Evolutionary conservation across 2,113 vertebrate species (phyloP), one percentile per base, ranked within the genome.

Genomic region (Fulmarus glacialis): DNA sequence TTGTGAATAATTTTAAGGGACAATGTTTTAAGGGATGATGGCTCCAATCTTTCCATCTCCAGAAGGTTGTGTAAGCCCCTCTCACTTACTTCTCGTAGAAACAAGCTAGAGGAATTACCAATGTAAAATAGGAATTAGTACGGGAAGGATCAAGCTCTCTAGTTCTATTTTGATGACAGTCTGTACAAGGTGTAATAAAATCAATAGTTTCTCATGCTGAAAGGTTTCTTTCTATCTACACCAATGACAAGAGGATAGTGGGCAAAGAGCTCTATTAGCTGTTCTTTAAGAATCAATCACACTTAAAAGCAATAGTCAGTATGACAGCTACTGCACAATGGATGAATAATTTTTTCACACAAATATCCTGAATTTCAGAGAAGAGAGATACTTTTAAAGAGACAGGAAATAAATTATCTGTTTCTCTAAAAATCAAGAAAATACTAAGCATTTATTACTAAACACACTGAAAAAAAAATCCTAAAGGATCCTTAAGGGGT

Each of bases 211-310:
- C 52, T 90, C 59, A 58, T 32, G 22, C 62, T 91, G 81, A 90
- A 89, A 87, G 40, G 48, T 90, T 87, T 96, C 70, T 82, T 91
- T 93, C 93, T 77, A 11, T 96, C 84, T 56, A 19, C 66, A 96
- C 77, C 73, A 82, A 94, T 79, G 93, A 84, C 80, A 90, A 88
- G 91, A 73, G 47, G 56, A 91, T 23, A 89, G 87, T 70, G 87
- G 81, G 60, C 73, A 84, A 91, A 72, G 87, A 93, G 62, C 50
- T 90, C 79, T 85, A 58, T 82, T 91, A 92, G 79, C 71, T 94
- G 82, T 27, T 94, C 85, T 85, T 87, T 83, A 82, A 50, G 87
- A 82, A 91, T 94, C 66, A 94, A 86, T 95, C 89, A 86, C 91
- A 82, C 74, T 91, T 88, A 93, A 86, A 90, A 71, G 53, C 62